Base-by-base conservation (phyloP, 2,888 invertebrate genomes). In the Tethea ocularis region DNA sequence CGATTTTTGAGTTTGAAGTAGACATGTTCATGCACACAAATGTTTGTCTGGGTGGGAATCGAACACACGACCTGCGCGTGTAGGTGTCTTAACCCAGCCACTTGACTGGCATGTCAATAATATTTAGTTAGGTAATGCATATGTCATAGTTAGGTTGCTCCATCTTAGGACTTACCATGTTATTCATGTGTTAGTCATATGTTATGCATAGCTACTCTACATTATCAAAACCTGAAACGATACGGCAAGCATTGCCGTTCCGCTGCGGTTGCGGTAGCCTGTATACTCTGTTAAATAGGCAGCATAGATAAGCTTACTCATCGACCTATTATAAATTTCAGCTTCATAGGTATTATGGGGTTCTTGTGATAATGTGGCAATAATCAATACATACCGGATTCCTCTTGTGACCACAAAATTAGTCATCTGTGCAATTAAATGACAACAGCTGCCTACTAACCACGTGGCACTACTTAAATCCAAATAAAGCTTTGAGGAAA, bases 211-310 rank as follows among this genome's bases (percentile, higher is more conserved):
- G 36, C 36, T 1, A 41, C 17, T 13, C 36, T 1, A 41, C 17
- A 41, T 41, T 41, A 41, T 41, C 17, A 17, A 7, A 46, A 46
- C 46, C 46, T 46, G 46, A 46, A 46, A 46, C 20, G 46, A 46
- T 46, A 46, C 2, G 20, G 10, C 46, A 46, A n/a, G 10, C 11
- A 13, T 33, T 13, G 17, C 5, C n/a, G 2, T 20, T 46, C 20
- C 46, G 46, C 20, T 46, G n/a, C 2, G 17, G 2, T 41, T 46
- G 20, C 46, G 8, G n/a, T n/a, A n/a, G 10, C 8, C 17, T 13
- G 10, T 46, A 20, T 20, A 5, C 6, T 20, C 6, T 1, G 7
- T 20, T 46, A 20, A 15, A 20, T 46, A 20, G 7, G 20, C 10
- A 41, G 20, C 1, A n/a, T 8, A 46, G 46, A 46, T 17, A 17